Conservation (phyloP, 2,113 vertebrate species). For the Sakesphorus luctuosus region DNA sequence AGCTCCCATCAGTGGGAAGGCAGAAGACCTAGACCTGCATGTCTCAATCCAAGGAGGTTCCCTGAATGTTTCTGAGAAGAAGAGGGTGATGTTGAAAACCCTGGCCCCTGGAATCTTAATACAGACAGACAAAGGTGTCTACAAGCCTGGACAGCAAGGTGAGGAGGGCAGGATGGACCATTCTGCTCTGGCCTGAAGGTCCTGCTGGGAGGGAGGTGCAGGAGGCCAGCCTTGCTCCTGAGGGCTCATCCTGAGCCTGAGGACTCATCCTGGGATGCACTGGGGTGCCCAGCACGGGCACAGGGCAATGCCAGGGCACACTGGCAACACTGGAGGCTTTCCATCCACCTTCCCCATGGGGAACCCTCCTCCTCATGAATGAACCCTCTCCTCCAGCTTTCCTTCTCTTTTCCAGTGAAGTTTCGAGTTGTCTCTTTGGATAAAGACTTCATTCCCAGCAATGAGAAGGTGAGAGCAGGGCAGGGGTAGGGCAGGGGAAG, state of each 20-base stretch:
- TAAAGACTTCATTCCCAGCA: background rate
- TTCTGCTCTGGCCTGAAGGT: background rate
- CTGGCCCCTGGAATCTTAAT: slow-evolving; percentile 12
- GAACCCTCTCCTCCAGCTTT: accelerated
- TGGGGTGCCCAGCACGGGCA: background rate
- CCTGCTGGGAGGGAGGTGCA: background rate
- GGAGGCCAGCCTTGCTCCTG: background rate
- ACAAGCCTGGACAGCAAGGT: slow-evolving; percentile 55
- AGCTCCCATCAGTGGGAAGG: background rate
- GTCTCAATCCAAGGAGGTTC: background rate
- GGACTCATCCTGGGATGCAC: background rate
- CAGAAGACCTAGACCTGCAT: background rate
- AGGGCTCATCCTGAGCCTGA: too few species aligned
- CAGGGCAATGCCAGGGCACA: background rate
- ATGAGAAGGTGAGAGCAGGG: slow-evolving; percentile 19
- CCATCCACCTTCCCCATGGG: background rate
- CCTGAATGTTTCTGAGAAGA: background rate
- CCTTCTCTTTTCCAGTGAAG: background rate
- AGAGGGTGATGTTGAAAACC: slow-evolving; percentile 4
- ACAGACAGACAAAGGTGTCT: slow-evolving; percentile 44
- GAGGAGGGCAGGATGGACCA: background rate
- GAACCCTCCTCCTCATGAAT: accelerated
- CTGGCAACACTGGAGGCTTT: background rate
- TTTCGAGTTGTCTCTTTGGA: slow-evolving; percentile 27
- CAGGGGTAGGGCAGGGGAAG: accelerated